These are phyloP conservation scores for Matsumurasca onukii DNA, from an alignment of 1,140 invertebrate species.

Conservation along the genomic window DNA sequence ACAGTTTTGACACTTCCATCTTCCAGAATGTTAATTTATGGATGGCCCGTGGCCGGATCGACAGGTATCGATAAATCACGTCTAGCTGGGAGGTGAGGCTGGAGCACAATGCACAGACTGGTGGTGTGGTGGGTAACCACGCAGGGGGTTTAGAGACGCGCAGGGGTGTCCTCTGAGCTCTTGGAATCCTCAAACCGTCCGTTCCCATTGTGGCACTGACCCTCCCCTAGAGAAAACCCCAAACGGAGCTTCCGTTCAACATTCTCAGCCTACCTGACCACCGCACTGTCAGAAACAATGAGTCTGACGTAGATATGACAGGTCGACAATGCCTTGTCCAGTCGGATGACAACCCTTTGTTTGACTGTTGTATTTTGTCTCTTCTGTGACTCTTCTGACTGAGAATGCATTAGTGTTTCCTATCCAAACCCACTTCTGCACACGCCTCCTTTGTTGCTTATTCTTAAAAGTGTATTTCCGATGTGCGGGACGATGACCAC, in stretches of 20 bases:
- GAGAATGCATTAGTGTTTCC: too few species aligned
- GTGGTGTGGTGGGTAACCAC: neutral
- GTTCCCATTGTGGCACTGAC: neutral
- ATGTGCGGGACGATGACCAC: too few species aligned
- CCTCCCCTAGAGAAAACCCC: neutral
- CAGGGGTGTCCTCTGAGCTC: neutral
- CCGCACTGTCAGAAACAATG: neutral
- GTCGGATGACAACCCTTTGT: too few species aligned
- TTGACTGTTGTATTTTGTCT: too few species aligned
- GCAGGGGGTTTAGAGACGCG: neutral
- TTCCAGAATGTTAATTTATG: conserved; percentile 12
- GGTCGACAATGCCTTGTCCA: too few species aligned
- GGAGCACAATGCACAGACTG: conserved; percentile 7
- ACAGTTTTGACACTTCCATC: conserved; percentile 21
- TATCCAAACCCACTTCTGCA: too few species aligned
- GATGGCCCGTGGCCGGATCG: conserved; percentile 9
- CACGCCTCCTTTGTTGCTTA: too few species aligned
- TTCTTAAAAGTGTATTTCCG: too few species aligned
- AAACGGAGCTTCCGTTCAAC: conserved; percentile 2
- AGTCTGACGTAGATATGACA: too few species aligned
- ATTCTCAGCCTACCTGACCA: neutral
- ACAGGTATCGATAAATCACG: conserved; percentile 4
- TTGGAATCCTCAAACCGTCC: neutral
- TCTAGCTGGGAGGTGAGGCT: conserved; percentile 14
- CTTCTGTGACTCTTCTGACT: too few species aligned